Conservation (phyloP, 2,888 invertebrate genomes). For the Ametastegia equiseti region DNA sequence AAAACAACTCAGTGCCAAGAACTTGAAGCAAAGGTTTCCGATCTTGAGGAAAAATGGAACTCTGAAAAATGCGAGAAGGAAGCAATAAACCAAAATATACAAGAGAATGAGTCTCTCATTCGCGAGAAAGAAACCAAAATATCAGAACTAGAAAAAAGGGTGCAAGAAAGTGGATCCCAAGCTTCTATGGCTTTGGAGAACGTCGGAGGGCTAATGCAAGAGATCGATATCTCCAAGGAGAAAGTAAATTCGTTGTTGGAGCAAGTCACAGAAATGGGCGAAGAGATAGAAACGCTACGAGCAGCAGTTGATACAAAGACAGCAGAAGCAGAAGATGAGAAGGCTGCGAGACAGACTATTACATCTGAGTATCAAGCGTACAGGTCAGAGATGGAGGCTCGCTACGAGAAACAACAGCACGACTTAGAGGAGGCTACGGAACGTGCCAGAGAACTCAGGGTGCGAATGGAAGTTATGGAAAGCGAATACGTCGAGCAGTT, state of each 20-base stretch:
- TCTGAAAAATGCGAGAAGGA: constrained; percentile 69
- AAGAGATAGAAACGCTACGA: constrained; percentile 58
- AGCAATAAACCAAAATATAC: constrained; percentile 62
- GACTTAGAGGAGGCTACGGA: constrained; percentile 68
- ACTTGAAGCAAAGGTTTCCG: constrained; percentile 76
- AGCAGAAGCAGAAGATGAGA: constrained; percentile 50
- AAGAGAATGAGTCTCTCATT: constrained; percentile 53
- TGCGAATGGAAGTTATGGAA: constrained; percentile 73
- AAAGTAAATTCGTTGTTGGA: constrained; percentile 55
- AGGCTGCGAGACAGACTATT: constrained; percentile 52
- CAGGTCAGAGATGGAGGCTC: constrained; percentile 46
- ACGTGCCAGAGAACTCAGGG: constrained; percentile 70
- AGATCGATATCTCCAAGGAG: constrained; percentile 57
- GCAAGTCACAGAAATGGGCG: constrained; percentile 58
- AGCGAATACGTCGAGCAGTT: constrained; percentile 69
- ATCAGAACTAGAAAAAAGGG: constrained; percentile 61
- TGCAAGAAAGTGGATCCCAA: constrained; percentile 55
- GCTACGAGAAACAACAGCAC: constrained; percentile 62
- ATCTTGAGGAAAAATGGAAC: constrained; percentile 55
- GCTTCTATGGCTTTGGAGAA: constrained; percentile 50
- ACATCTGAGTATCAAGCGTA: constrained; percentile 56
- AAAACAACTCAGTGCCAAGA: constrained; percentile 83
- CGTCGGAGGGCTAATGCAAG: constrained; percentile 54
- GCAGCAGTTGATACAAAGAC: constrained; percentile 38
- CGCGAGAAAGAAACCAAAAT: constrained; percentile 66